phyloP scores from a whole-genome alignment of 2,888 invertebrate genomes.

The Auanema sp. region DNA sequence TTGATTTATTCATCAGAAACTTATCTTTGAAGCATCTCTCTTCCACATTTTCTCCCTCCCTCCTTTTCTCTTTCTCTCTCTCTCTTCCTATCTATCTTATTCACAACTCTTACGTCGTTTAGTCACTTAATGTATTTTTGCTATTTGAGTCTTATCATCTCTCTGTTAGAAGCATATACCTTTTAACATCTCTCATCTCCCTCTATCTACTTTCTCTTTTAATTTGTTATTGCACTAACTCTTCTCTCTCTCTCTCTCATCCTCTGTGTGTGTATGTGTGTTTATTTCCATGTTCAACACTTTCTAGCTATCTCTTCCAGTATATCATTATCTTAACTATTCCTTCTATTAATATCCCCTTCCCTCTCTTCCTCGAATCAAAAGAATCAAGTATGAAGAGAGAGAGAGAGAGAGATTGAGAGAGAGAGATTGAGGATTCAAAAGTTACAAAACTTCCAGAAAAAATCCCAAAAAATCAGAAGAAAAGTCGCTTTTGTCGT shows the following conservation, averaged over 20 bases:
- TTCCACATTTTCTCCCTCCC: not conserved
- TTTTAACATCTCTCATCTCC: conserved; percentile 20
- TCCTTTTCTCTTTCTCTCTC: too few species aligned
- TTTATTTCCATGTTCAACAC: conserved; percentile 12
- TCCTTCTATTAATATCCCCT: too few species aligned
- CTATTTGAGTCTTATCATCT: conserved; percentile 1
- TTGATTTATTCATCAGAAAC: not conserved
- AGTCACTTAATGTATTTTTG: conserved; percentile 2
- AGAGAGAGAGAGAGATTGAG: too few species aligned
- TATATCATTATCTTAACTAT: conserved; percentile 6
- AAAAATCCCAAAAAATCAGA: too few species aligned
- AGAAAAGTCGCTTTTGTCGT: too few species aligned
- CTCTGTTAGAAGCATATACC: conserved; percentile 14
- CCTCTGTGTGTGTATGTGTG: not conserved
- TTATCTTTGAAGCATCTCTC: conserved; percentile 16
- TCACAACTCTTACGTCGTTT: not conserved
- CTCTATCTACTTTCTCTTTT: conserved; percentile 18
- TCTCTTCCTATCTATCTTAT: not conserved
- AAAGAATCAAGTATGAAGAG: too few species aligned
- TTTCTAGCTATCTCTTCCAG: conserved; percentile 12
- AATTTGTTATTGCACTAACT: not conserved
- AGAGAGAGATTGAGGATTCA: too few species aligned
- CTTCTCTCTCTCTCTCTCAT: conserved; percentile 1
- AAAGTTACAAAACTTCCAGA: too few species aligned
- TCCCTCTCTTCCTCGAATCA: conserved; percentile 13